Conservation (phyloP, 2,113 vertebrate genomes). For the Cyanoderma ruficeps region DNA sequence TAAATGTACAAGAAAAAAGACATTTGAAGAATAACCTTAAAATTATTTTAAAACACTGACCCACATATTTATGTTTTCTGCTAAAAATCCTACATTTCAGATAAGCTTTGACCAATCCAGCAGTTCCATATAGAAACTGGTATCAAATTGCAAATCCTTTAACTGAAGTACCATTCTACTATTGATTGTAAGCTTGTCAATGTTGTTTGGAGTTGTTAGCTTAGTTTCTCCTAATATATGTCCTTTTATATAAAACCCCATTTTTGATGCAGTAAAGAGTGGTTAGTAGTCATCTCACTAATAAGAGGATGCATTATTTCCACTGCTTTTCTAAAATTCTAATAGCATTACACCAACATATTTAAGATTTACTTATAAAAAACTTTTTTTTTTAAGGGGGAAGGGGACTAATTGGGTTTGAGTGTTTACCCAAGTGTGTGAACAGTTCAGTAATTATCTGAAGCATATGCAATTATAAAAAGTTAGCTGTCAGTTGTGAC, state of each 20-base stretch:
- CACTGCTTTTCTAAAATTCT: neutral
- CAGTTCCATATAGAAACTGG: neutral
- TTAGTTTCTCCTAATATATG: neutral
- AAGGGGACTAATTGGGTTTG: neutral
- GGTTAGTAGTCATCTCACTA: neutral
- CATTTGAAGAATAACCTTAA: neutral
- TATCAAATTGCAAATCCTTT: neutral
- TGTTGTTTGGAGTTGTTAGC: neutral
- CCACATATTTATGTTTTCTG: neutral
- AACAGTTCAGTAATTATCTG: neutral
- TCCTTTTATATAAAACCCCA: neutral
- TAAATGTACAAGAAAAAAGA: neutral
- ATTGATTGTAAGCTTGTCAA: neutral
- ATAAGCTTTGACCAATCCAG: neutral
- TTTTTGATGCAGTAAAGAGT: neutral
- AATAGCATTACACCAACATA: neutral
- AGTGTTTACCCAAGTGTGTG: neutral
- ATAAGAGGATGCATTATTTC: neutral
- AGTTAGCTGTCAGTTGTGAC: neutral
- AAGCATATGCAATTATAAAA: neutral
- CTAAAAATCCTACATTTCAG: neutral
- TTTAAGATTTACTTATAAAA: neutral
- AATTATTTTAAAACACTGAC: neutral
- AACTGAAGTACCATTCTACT: neutral
- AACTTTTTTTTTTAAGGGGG: neutral